Base-by-base conservation (phyloP, 2,888 invertebrate genomes). In the Clanis bilineata region DNA sequence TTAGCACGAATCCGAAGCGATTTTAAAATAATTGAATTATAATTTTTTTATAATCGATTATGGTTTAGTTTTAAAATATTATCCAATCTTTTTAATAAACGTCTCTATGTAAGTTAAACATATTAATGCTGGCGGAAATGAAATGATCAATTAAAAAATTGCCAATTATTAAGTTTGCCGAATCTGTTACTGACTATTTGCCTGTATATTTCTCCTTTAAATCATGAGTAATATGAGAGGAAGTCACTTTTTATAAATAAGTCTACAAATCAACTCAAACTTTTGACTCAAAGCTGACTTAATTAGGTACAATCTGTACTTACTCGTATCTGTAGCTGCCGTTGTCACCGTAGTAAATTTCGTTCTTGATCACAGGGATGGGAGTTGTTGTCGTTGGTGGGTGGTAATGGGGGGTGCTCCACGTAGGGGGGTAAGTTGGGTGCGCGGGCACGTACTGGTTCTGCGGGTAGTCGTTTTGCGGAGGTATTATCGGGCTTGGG, bases 291-390 rank as follows among this genome's bases (percentile, higher is more conserved):
- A n/a, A n/a, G n/a, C n/a, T n/a, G n/a, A n/a, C n/a, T n/a, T n/a
- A n/a, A n/a, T n/a, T 7, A 10, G 5, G 18, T 47, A 51, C 25
- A 4, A 45, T 32, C 12, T 12, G 15, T 44, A 90, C 92, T 92
- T 71, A 93, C 93, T 93, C 93, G 69, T 91, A 93, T 81, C 85
- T 91, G 75, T 93, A 93, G 71, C 86, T 83, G 62, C 93, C 93
- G 64, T 93, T 86, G 12, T 88, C 87, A 55, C 92, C 91, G 51
- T 75, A 77, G 41, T 68, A 77, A 61, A 88, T 88, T 60, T 88
- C 90, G 67, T 93, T 91, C 74, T 90, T 92, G 73, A 93, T 85
- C 43, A 93, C 83, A 1, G 91, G 64, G 6, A 83, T 74, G 0
- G 82, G 80, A 0, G 88, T 80, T 0, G 90, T 88, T 1, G 82